These are phyloP conservation scores for Rhagophthalmus giganteus DNA, from an alignment of 2,888 invertebrate species.

Conservation along the genomic window DNA sequence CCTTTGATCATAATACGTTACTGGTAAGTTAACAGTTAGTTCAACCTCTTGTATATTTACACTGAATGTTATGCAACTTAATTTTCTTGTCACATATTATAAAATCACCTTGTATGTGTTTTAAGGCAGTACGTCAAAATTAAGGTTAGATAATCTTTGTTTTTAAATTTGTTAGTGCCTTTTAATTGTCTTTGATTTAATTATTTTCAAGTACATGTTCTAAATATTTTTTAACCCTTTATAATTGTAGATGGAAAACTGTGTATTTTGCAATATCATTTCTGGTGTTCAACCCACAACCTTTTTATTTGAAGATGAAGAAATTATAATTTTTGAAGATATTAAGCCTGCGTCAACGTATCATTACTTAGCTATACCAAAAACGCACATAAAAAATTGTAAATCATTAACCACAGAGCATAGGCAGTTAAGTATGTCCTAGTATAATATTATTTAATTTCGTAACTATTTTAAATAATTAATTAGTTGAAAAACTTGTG, in stretches of 20 bases:
- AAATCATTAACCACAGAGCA: constrained; percentile 68
- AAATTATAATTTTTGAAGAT: constrained; percentile 78
- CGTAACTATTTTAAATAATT: not conserved
- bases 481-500: constrained; percentile 70
- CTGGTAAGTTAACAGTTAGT: too few relatives aligned
- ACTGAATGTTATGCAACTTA: too few relatives aligned
- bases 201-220: too few relatives aligned
- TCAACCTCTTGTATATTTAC: too few relatives aligned
- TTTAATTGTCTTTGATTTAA: too few relatives aligned
- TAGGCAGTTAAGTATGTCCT: constrained; percentile 72
- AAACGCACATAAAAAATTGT: constrained; percentile 74
- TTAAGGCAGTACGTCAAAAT: too few relatives aligned
- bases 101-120: too few relatives aligned
- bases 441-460: constrained; percentile 35
- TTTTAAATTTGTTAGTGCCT: too few relatives aligned
- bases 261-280: constrained; percentile 77
- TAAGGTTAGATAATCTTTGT: too few relatives aligned
- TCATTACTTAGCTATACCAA: constrained; percentile 80
- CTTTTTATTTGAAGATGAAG: constrained; percentile 72
- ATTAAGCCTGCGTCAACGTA: constrained; percentile 78
- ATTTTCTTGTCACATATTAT: too few relatives aligned
- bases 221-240: too few relatives aligned
- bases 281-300: constrained; percentile 64
- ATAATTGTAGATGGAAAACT: constrained; percentile 51
- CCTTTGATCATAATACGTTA: too few relatives aligned